A percentile compares a stretch with the other conserved stretches of the same genome.
phyloP scores from a whole-genome alignment of 2,797 vertebrate species.

The Cyprinodon diabolis region DNA sequence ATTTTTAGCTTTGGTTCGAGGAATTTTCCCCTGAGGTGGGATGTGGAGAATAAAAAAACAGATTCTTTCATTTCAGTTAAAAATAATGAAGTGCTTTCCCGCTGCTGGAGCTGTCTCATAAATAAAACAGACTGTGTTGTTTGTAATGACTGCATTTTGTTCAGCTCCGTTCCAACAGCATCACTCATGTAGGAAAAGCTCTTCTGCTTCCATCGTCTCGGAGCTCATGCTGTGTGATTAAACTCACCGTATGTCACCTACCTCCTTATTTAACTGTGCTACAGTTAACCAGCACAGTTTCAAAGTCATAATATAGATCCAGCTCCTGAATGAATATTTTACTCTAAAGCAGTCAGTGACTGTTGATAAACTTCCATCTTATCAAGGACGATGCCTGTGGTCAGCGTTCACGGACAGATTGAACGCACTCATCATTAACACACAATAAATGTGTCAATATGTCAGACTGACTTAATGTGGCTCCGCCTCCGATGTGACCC shows the following conservation, averaged over 20 bases:
- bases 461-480: too few relatives aligned
- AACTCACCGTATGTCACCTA: slow-evolving; percentile 18
- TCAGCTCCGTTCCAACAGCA: slow-evolving; percentile 38
- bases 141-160: slow-evolving; percentile 51
- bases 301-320: neutral
- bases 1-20: slow-evolving; percentile 1
- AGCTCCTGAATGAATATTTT: slow-evolving; percentile 28
- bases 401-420: too few relatives aligned
- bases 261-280: slow-evolving; percentile 27
- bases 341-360: neutral
- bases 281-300: slow-evolving; percentile 33
- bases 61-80: slow-evolving; percentile 28
- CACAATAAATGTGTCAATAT: too few relatives aligned
- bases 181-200: slow-evolving; percentile 46
- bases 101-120: slow-evolving; percentile 49
- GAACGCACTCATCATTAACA: too few relatives aligned
- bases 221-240: slow-evolving; percentile 42
- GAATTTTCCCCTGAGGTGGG: slow-evolving; percentile 4
- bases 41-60: slow-evolving; percentile 7
- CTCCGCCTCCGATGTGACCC: too few relatives aligned
- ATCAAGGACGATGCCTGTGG: too few relatives aligned
- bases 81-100: slow-evolving; percentile 38
- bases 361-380: too few relatives aligned
- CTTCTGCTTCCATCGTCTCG: slow-evolving; percentile 24
- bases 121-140: slow-evolving; percentile 51